phyloP scores from a whole-genome alignment of 2,113 vertebrate species.

The Cromileptes altivelis region DNA sequence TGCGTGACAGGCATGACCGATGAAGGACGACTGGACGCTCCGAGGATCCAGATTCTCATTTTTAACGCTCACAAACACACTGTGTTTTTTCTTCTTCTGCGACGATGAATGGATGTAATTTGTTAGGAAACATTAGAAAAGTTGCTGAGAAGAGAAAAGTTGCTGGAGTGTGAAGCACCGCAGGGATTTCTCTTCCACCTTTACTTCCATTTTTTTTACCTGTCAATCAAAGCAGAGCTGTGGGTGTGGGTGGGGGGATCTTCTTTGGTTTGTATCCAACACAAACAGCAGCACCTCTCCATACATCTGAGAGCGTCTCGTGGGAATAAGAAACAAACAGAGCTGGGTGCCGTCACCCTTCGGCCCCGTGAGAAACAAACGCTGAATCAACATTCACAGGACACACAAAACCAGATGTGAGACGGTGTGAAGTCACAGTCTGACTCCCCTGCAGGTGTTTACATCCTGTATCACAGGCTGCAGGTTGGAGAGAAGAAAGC shows the following conservation, averaged over 20 bases:
- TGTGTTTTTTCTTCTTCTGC: neutral
- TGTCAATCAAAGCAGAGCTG: slow-evolving; percentile 68
- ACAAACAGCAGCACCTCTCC: slow-evolving; percentile 51
- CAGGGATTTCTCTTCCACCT: slow-evolving; percentile 43
- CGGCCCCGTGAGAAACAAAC: slow-evolving; percentile 2
- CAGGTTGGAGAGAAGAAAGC: neutral
- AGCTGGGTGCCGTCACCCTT: slow-evolving; percentile 2
- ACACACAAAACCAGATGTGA: neutral
- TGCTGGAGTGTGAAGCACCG: slow-evolving; percentile 48
- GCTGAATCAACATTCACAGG: slow-evolving; percentile 38
- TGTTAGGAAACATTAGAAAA: slow-evolving; percentile 62
- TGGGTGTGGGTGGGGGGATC: slow-evolving; percentile 5
- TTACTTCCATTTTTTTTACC: slow-evolving; percentile 23
- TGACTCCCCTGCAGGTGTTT: slow-evolving; percentile 50
- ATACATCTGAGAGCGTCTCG: slow-evolving; percentile 3
- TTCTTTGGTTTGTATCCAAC: slow-evolving; percentile 41
- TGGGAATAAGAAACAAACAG: slow-evolving; percentile 11
- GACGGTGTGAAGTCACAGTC: neutral
- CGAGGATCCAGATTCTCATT: neutral
- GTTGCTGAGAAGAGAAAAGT: slow-evolving; percentile 44
- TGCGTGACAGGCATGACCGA: slow-evolving; percentile 59
- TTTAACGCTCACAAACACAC: slow-evolving; percentile 18
- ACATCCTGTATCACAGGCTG: slow-evolving; percentile 37
- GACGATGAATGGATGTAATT: slow-evolving; percentile 47
- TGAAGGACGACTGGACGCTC: slow-evolving; percentile 36